Base-by-base conservation (phyloP, 2,888 invertebrate species). In the Lamellibrachia columna region DNA sequence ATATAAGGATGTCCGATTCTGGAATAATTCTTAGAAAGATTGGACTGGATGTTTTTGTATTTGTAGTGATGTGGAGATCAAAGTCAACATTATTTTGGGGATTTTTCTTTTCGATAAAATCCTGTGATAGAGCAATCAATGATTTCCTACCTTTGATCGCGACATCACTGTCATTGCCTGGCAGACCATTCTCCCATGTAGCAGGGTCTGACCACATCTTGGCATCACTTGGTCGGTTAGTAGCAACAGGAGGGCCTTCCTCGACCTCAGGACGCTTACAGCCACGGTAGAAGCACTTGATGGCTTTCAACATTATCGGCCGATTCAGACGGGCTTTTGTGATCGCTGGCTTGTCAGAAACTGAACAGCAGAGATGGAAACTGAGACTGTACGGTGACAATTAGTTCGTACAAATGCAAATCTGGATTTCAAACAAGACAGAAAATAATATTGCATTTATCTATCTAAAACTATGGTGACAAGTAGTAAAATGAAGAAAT, bases 131-230 rank as follows among this genome's bases (percentile, higher is more conserved):
- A n/a, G n/a, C n/a, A n/a, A n/a, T n/a, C 6, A 75, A 75, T n/a
- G 15, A 75, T 75, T 22, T 75, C 75, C 75, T 22, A 75, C 75
- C 75, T 75, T 75, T 75, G 22, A 75, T 75, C 6, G 75, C 22
- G 75, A 75, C 75, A 22, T 75, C 75, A 4, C 22, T 3, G 22
- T 75, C 75, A 22, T 75, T 6, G 22, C 22, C 22, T 75, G 75
- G 75, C 75, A 75, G 75, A 75, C 75, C 75, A 75, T 75, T 75
- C 28, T 91, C 91, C 92, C 92, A 92, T 11, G 28, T 91, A 15
- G 52, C 53, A 9, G 91, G 53, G 53, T 92, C 40, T 11, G 92
- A 92, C 92, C 92, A 92, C 53, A 52, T 40, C 28, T n/a, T 40
- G 91, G 90, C 53, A 58, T 92, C 75, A 7, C 7, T 75, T 91